Base-by-base conservation (phyloP, 1,140 invertebrate species). In the Coptotermes formosanus region DNA sequence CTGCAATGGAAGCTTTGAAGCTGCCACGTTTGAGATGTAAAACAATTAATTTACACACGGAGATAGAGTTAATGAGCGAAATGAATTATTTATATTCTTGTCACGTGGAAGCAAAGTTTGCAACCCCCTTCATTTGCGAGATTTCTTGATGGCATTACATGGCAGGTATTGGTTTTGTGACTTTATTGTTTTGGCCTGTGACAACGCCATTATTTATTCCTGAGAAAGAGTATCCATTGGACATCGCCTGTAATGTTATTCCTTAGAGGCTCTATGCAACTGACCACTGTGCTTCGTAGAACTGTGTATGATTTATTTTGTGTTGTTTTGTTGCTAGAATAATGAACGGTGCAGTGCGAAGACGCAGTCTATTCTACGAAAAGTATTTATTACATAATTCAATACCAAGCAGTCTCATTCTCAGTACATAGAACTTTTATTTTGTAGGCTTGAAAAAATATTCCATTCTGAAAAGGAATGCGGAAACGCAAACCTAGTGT, bases 51-150 rank as follows among this genome's bases (percentile, higher is more conserved):
- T 75, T 75, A 75, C 64, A 30, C 64, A n/a, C n/a, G n/a, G 14
- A 75, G 64, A n/a, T 75, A 30, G 25, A 75, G 64, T 75, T 14
- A 30, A 30, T 75, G n/a, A n/a, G 25, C 25, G 25, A 75, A 75
- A 75, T 75, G 64, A 75, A 75, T 75, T 75, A 75, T 75, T 75
- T 75, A 75, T 75, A 16, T 75, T 30, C 64, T 30, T 75, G 9
- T 30, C 64, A 75, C n/a, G n/a, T 2, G 30, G 64, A 75, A 30
- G 64, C 64, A 75, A 0, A 30, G 59, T 16, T 64, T 64, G 59
- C 2, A 16, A 23, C 12, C 55, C 55, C 55, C 8, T 59, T 23
- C 25, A n/a, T 75, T 30, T 75, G 7, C 6, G 8, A 30, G 3
- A 9, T 25, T 75, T 30, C n/a, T 75, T 30, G 64, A 8, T 3